phyloP scores from a whole-genome alignment of 2,113 vertebrate species.

The Mustela lutreola region DNA sequence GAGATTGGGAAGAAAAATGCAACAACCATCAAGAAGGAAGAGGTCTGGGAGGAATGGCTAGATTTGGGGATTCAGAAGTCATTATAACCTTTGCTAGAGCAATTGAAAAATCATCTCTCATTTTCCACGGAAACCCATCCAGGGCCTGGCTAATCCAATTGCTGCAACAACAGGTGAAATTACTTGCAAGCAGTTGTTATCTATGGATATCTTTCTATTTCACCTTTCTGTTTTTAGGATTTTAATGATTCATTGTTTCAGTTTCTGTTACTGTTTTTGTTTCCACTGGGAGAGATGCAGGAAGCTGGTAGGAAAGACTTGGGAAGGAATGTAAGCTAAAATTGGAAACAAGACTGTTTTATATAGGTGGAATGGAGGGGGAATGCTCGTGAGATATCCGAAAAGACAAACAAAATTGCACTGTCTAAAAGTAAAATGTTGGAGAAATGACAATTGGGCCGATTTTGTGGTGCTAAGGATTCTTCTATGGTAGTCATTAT shows the following conservation, averaged over 20 bases:
- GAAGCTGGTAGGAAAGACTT: slow-evolving; percentile 6
- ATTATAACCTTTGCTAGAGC: not conserved
- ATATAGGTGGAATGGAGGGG: not conserved
- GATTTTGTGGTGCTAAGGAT: not conserved
- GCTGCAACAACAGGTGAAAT: not conserved
- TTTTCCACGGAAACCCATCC: not conserved
- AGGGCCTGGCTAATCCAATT: not conserved
- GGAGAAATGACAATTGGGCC: not conserved
- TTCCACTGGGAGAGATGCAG: not conserved
- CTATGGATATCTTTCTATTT: not conserved
- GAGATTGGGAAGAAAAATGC: not conserved
- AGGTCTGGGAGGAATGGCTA: not conserved
- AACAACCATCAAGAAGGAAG: not conserved
- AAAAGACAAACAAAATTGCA: not conserved
- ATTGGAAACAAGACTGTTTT: slow-evolving; percentile 39
- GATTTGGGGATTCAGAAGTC: not conserved
- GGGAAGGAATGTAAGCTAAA: slow-evolving; percentile 17
- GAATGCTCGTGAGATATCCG: not conserved
- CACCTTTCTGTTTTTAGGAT: not conserved
- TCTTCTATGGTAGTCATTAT: not conserved
- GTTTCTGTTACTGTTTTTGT: not conserved
- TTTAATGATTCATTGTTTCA: slow-evolving; percentile 22
- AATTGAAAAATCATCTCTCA: not conserved
- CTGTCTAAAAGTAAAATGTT: not conserved
- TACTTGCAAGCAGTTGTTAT: not conserved